Conservation (phyloP, 2,888 invertebrate genomes). For the Phlogophora meticulosa region DNA sequence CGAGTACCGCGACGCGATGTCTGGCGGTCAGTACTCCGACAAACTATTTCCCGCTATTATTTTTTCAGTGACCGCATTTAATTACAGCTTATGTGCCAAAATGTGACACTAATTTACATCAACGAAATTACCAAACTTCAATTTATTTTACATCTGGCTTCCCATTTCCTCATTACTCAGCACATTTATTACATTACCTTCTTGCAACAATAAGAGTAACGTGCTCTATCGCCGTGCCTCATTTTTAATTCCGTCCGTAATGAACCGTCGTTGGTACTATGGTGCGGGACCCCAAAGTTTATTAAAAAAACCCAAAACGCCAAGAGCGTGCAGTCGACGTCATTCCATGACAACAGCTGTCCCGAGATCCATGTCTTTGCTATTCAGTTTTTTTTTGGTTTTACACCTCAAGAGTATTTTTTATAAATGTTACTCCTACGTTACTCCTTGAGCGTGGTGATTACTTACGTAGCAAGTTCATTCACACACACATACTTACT, state of each 20-base stretch:
- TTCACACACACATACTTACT: no score
- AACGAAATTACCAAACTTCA: no score
- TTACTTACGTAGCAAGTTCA: neutral
- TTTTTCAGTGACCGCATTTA: neutral
- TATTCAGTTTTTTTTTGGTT: neutral
- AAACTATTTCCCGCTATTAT: neutral
- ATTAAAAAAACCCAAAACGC: neutral
- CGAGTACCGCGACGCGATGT: neutral
- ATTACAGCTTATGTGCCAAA: neutral
- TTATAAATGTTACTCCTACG: neutral
- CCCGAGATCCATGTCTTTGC: neutral
- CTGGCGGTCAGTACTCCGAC: neutral
- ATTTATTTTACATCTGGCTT: no score
- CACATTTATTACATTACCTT: no score
- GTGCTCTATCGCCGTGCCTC: no score
- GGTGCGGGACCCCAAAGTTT: neutral
- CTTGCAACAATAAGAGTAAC: no score
- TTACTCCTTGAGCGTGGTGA: neutral
- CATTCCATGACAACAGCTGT: neutral
- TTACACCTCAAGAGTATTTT: neutral
- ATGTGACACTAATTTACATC: no score
- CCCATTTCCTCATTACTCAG: neutral
- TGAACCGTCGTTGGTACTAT: neutral
- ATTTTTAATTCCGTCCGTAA: no score
- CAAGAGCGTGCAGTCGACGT: neutral